These are phyloP conservation scores for Eupeodes latifasciatus DNA, from an alignment of 2,888 invertebrate genomes.

Conservation along the genomic window DNA sequence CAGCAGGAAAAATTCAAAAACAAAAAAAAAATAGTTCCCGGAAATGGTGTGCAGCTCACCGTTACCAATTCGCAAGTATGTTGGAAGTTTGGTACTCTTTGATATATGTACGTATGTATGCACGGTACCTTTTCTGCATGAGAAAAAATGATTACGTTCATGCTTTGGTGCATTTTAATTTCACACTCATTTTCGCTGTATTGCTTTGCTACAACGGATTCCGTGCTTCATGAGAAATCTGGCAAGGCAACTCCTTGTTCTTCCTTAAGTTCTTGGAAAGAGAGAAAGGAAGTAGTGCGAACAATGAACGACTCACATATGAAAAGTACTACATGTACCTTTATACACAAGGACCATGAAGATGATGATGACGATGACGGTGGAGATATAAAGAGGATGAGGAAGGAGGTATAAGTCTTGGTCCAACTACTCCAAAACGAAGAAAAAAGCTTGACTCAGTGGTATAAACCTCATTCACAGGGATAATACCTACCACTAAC, in stretches of 20 bases:
- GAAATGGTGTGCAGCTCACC: constrained; percentile 40
- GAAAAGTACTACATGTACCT: not conserved
- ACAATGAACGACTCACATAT: constrained; percentile 4
- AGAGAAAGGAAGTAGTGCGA: not conserved
- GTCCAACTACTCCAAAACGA: constrained; percentile 11
- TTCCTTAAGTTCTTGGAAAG: constrained; percentile 25
- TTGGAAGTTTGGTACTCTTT: too few relatives aligned
- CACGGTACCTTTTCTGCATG: constrained; percentile 22
- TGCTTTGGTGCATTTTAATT: constrained; percentile 73
- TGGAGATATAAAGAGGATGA: not conserved
- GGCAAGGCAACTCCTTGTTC: constrained; percentile 22
- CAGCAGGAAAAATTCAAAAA: not conserved
- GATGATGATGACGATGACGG: not conserved
- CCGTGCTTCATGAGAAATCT: constrained; percentile 29
- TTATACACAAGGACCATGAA: constrained; percentile 25
- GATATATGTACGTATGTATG: not conserved
- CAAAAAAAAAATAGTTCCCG: not conserved
- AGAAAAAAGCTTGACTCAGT: constrained; percentile 36
- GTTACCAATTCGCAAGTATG: constrained; percentile 49
- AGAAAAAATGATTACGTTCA: constrained; percentile 60
- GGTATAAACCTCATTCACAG: constrained; percentile 42
- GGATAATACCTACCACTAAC: constrained; percentile 52
- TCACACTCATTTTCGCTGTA: constrained; percentile 68
- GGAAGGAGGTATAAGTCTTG: constrained; percentile 3
- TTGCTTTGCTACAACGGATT: constrained; percentile 54